A percentile compares a stretch with the other conserved stretches of the same genome.
Conservation (phyloP, 2,797 vertebrate species). For the Syngnathus acus region DNA sequence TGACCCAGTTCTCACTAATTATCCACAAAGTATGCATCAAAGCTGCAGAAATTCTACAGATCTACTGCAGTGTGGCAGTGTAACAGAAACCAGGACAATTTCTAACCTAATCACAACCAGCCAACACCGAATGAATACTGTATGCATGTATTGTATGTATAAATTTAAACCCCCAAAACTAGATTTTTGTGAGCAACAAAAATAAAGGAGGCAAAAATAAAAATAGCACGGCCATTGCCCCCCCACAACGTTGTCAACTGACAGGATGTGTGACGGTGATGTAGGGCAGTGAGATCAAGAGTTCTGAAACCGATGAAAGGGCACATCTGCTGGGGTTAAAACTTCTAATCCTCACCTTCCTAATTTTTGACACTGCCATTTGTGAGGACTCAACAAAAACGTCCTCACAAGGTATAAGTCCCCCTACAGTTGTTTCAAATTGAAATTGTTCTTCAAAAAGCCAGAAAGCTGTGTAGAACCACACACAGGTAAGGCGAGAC, state of each 20-base stretch:
- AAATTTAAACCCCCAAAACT: slow-evolving; percentile 9
- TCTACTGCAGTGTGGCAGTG: slow-evolving; percentile 35
- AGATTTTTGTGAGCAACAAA: slow-evolving; percentile 31
- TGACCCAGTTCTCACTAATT: slow-evolving; percentile 74
- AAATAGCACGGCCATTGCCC: slow-evolving; percentile 62
- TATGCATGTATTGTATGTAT: background rate
- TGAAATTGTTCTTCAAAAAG: background rate
- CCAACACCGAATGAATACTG: background rate
- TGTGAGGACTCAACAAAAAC: background rate
- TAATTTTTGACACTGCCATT: background rate
- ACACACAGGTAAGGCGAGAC: slow-evolving; percentile 31
- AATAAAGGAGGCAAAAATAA: slow-evolving; percentile 57
- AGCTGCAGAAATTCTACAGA: slow-evolving; percentile 55
- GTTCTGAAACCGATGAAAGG: background rate
- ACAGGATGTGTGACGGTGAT: slow-evolving; percentile 15
- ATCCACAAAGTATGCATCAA: slow-evolving; percentile 71
- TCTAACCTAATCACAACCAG: slow-evolving; percentile 24
- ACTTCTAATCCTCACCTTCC: background rate
- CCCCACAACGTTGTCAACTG: slow-evolving; percentile 32
- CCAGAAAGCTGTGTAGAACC: slow-evolving; percentile 10
- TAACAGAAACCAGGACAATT: slow-evolving; percentile 43
- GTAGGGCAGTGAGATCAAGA: slow-evolving; percentile 60
- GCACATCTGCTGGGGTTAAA: background rate
- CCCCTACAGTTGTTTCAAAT: slow-evolving; percentile 3
- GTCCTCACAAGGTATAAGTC: background rate